Percentiles rank a stretch among this genome's conserved stretches.
These are phyloP conservation scores for Schizaphis graminum DNA, from an alignment of 2,888 invertebrate genomes.

Conservation along the genomic window DNA sequence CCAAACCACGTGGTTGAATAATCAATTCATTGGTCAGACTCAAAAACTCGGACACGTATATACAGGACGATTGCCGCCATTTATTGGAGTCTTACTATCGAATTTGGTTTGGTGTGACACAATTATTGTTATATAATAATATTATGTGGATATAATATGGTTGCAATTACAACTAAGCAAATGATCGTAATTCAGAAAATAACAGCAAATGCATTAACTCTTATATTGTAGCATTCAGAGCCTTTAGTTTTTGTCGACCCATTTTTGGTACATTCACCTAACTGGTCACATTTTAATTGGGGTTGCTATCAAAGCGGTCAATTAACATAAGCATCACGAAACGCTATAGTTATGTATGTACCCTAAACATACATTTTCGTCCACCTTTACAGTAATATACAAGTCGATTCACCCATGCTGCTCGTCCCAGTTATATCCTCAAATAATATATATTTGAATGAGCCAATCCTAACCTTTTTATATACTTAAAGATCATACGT, in stretches of 20 bases:
- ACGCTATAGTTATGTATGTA: not conserved
- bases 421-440: not conserved
- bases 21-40: not conserved
- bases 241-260: not conserved
- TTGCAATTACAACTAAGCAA: not conserved
- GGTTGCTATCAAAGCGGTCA: not conserved
- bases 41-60: not conserved
- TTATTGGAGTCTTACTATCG: not conserved
- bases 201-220: not conserved
- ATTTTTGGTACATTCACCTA: not conserved
- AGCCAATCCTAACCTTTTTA: not conserved
- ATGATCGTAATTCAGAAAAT: not conserved
- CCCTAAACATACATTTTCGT: not conserved
- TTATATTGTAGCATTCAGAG: not conserved
- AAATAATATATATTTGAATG: not conserved
- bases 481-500: not conserved
- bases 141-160: not conserved
- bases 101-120: not conserved
- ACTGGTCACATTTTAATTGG: conserved; percentile 24
- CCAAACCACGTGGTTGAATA: not conserved
- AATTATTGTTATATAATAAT: not conserved
- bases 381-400: not conserved
- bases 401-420: not conserved
- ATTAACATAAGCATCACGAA: conserved; percentile 8
- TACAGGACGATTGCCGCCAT: not conserved